Conservation (phyloP, 2,888 invertebrate genomes). For the Limnephilus marmoratus region DNA sequence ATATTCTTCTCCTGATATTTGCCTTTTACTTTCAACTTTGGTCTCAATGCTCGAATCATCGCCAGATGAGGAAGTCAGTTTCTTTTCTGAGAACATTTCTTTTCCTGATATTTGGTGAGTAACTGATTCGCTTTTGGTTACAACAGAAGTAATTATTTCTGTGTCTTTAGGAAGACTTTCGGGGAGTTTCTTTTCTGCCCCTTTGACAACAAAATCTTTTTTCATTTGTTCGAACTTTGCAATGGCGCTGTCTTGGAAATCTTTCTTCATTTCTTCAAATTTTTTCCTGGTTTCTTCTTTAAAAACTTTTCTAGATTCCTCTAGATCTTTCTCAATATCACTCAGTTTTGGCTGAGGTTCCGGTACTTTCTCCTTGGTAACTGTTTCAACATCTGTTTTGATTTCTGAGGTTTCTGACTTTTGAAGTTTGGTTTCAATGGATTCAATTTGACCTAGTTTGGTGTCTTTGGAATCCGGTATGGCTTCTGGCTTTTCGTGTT, state of each 20-base stretch:
- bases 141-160: conserved; percentile 69
- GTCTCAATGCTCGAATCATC: conserved; percentile 72
- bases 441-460: conserved; percentile 35
- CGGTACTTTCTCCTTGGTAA: background rate
- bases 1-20: conserved; percentile 75
- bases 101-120: conserved; percentile 76
- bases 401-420: conserved; percentile 35
- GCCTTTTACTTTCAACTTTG: conserved; percentile 73
- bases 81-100: conserved; percentile 75
- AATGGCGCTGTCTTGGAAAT: conserved; percentile 62
- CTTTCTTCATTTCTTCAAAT: conserved; percentile 66
- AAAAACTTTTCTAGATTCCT: conserved; percentile 61
- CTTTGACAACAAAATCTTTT: conserved; percentile 61
- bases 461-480: conserved; percentile 13
- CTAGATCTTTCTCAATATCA: conserved; percentile 60
- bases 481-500: conserved; percentile 46
- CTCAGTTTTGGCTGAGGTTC: conserved; percentile 65
- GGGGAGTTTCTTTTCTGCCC: conserved; percentile 48
- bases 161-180: conserved; percentile 45
- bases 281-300: conserved; percentile 62
- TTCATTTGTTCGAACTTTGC: conserved; percentile 64
- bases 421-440: conserved; percentile 43
- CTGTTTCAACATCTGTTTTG: conserved; percentile 16
- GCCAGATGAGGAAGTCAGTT: conserved; percentile 75
- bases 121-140: conserved; percentile 77